Evolutionary conservation across 92 coral and sea anemone species (phyloP).

Genomic region (Anthopleura xanthogrammica): DNA sequence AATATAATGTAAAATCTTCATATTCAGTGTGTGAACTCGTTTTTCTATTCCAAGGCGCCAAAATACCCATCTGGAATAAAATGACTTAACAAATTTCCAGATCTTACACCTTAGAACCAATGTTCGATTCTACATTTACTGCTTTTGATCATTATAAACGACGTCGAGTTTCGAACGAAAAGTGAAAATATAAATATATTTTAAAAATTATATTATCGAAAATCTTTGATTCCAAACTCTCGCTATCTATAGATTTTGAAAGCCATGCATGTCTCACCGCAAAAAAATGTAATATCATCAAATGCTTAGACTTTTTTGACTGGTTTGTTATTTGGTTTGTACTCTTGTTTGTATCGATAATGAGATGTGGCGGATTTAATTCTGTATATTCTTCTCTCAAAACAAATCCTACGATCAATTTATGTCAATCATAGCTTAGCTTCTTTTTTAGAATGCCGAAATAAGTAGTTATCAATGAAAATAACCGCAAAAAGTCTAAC

Average conservation of each 20-base stretch:
- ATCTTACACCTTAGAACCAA: not conserved
- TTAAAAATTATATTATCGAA: not conserved
- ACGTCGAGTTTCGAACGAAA: not conserved
- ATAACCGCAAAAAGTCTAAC: not conserved
- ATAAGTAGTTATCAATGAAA: not conserved
- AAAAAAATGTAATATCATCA: not conserved
- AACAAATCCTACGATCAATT: not conserved
- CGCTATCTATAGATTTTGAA: not conserved
- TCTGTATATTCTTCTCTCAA: not conserved
- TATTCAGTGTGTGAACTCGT: not conserved
- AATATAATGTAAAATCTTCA: not conserved
- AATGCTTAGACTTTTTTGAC: not conserved
- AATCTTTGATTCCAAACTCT: not conserved
- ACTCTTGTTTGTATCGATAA: not conserved
- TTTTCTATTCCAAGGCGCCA: not conserved
- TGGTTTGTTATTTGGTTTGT: not conserved
- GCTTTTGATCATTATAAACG: not conserved
- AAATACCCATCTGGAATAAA: not conserved
- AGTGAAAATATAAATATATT: not conserved
- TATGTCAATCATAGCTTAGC: not conserved
- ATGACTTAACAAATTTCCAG: not conserved
- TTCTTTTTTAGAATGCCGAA: not conserved
- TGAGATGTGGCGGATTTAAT: not conserved
- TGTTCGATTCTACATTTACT: not conserved
- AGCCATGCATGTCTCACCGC: not conserved